These are phyloP conservation scores for Caenorhabditis plicata DNA, from an alignment of 2,888 invertebrate genomes.

Conservation along the genomic window DNA sequence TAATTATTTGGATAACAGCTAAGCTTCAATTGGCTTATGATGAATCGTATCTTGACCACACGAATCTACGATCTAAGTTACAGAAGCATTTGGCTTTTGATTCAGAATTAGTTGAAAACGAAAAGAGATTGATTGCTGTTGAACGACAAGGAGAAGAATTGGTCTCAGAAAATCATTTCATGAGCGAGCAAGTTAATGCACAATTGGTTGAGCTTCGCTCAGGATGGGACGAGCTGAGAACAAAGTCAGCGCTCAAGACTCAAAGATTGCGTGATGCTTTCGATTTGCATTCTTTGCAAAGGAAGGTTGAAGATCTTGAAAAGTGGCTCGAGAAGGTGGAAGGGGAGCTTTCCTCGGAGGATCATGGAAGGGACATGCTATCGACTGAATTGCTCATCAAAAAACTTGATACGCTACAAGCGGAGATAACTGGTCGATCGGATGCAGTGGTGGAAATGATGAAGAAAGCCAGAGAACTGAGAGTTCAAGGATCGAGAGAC, in stretches of 20 bases:
- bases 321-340: constrained; percentile 70
- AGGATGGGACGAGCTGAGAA: constrained; percentile 83
- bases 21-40: constrained; percentile 90
- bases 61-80: constrained; percentile 76
- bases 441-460: constrained; percentile 54
- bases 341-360: constrained; percentile 76
- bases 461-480: constrained; percentile 67
- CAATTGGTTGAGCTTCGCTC: constrained; percentile 81
- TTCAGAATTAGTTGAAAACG: constrained; percentile 87
- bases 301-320: constrained; percentile 88
- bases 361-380: constrained; percentile 84
- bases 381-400: constrained; percentile 79
- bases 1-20: constrained; percentile 82
- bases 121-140: constrained; percentile 66
- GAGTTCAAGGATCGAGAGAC: constrained; percentile 32
- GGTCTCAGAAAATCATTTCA: constrained; percentile 81
- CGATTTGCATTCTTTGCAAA: constrained; percentile 53
- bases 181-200: constrained; percentile 75
- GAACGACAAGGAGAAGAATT: constrained; percentile 68
- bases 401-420: constrained; percentile 68
- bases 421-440: constrained; percentile 52
- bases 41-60: constrained; percentile 88
- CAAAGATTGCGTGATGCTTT: constrained; percentile 57
- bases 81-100: constrained; percentile 88
- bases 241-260: constrained; percentile 75